Evolutionary conservation across 2,113 vertebrate species (phyloP), one percentile per base, ranked within the genome.

Genomic region (Dipodomys stephensi): DNA sequence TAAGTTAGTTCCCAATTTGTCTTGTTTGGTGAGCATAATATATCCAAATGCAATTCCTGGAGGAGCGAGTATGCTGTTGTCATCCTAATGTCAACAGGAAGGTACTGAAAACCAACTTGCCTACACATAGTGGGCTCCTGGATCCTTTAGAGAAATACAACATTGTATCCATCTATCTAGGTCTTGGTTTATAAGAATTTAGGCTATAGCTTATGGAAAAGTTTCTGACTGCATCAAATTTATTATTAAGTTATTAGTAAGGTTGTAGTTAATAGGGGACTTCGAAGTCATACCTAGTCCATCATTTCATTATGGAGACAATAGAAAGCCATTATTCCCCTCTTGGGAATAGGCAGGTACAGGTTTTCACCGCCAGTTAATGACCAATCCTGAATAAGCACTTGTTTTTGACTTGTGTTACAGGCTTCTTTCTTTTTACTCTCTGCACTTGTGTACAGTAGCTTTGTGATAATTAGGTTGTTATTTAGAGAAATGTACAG

Each of bases 391-490:
- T 9, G 44, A 32, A 73, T 49, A 44, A 77, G 22, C 30, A 73
- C 76, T 32, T 65, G 30, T 32, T 88, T 84, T 84, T 82, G 22
- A 76, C 25, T 67, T 92, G 12, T 49, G 49, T 28, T 44, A n/a
- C 35, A 68, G 23, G 30, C 35, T 18, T 90, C 83, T 94, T 87
- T 72, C 53, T 81, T 6, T 83, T 49, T 76, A 87, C 80, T 80
- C 32, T 92, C 30, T 76, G 28, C 4, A 62, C 35, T 5, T 39
- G 15, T n/a, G 49, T 81, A 27, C 15, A 92, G 30, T 60, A 89
- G 69, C n/a, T 77, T 10, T 46, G 57, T 85, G 78, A 87, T 77
- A 71, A 32, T n/a, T 57, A 67, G 39, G 85, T 2, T 79, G 30
- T 91, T 23, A 79, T 53, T 90, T 68, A 83, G 67, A 81, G 49